A percentile compares a stretch with the other conserved stretches of the same genome.
phyloP scores from a whole-genome alignment of 1,140 invertebrate genomes.

The honey bee (Apis mellifera) region DNA sequence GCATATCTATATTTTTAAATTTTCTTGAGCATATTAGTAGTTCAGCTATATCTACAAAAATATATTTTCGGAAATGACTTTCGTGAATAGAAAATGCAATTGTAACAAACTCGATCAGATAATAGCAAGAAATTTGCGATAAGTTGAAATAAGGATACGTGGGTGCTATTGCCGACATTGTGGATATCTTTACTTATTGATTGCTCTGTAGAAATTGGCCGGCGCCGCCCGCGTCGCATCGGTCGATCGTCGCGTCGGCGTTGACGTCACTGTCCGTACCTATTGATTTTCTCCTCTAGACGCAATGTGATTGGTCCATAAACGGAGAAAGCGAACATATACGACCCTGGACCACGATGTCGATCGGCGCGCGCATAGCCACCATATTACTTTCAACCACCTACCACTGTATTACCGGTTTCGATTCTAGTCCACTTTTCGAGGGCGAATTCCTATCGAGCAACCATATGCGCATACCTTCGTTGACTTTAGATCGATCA shows the following conservation, averaged over 20 bases:
- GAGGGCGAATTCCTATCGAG: conserved; percentile 23
- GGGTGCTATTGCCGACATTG: conserved; percentile 50
- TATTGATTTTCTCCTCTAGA: conserved; percentile 77
- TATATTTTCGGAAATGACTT: not conserved
- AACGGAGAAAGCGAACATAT: conserved; percentile 56
- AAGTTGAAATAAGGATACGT: not conserved
- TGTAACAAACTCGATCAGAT: not conserved
- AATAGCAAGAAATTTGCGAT: not conserved
- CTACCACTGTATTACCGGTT: conserved; percentile 36
- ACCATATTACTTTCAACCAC: conserved; percentile 37
- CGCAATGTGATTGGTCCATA: conserved; percentile 71
- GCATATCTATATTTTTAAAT: not conserved
- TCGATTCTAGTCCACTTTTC: conserved; percentile 27
- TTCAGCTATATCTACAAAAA: not conserved
- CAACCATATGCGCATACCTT: conserved; percentile 4
- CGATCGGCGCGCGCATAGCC: conserved; percentile 56
- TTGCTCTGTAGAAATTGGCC: conserved; percentile 77
- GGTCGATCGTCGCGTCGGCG: conserved; percentile 76
- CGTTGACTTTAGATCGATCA: conserved; percentile 21
- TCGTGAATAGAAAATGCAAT: not conserved
- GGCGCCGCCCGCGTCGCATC: conserved; percentile 78
- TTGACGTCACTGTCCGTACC: conserved; percentile 74
- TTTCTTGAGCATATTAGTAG: not conserved
- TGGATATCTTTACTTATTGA: conserved; percentile 76
- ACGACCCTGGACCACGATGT: conserved; percentile 58